Evolutionary conservation across 2,113 vertebrate genomes (phyloP).

Genomic region (Siphamia tubifer): DNA sequence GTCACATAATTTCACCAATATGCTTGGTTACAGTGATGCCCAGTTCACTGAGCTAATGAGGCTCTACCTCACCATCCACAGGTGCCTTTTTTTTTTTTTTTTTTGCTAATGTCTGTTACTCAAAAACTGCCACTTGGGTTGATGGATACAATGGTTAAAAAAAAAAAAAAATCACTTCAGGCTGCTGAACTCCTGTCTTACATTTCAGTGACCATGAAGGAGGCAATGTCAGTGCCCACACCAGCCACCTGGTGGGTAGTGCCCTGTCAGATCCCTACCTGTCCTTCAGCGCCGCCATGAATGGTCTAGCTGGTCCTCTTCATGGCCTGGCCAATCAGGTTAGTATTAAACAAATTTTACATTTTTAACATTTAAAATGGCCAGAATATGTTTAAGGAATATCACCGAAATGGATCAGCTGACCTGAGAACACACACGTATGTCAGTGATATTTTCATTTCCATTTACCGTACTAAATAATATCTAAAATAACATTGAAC

Average conservation of each 20-base stretch:
- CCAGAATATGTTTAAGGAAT: no score
- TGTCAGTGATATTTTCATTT: no score
- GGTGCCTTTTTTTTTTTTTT: no score
- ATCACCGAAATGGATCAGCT: no score
- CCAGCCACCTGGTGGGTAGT: constrained; percentile 93
- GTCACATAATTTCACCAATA: constrained; percentile 98
- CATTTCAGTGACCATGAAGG: constrained; percentile 91
- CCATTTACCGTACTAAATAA: no score
- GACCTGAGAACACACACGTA: no score
- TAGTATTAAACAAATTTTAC: not conserved
- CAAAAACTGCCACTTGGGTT: no score
- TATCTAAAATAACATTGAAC: no score
- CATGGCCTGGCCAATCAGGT: constrained; percentile 98
- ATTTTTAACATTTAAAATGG: no score
- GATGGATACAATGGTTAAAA: no score
- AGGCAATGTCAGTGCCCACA: constrained; percentile 96
- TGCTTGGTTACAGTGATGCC: constrained; percentile 92
- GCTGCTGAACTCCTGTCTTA: not conserved
- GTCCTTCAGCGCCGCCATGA: constrained; percentile 95
- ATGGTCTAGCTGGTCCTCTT: constrained; percentile 92
- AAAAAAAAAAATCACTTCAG: no score
- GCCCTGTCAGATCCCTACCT: constrained; percentile 94
- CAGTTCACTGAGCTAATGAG: constrained; percentile 97
- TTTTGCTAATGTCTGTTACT: no score
- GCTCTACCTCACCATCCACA: constrained; percentile 98